phyloP scores from a whole-genome alignment of 2,113 vertebrate genomes.

The Chunga burmeisteri region DNA sequence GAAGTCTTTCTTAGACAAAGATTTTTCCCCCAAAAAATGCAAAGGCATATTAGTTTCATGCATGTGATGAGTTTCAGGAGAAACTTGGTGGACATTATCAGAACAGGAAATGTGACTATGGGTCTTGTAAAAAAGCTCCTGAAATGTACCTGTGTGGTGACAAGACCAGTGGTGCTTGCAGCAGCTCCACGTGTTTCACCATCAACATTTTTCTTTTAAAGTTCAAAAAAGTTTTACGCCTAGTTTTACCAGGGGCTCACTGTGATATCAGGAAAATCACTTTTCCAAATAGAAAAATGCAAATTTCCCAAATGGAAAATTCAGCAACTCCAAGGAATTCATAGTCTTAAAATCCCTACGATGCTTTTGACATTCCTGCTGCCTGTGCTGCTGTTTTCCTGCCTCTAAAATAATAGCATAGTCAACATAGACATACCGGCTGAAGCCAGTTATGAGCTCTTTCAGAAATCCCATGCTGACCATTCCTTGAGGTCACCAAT shows the following conservation, averaged over 20 bases:
- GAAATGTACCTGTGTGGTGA: rapidly evolving
- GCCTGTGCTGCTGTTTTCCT: background rate
- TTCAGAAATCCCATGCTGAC: background rate
- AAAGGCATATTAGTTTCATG: background rate
- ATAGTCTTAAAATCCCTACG: background rate
- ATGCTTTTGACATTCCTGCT: background rate
- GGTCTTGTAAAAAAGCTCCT: background rate
- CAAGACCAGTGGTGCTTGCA: background rate
- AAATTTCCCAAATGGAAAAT: background rate
- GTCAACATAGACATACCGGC: background rate
- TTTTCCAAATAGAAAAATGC: background rate
- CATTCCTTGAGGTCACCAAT: rapidly evolving
- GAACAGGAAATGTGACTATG: background rate
- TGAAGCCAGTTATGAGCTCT: background rate
- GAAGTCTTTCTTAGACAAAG: background rate
- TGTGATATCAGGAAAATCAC: background rate
- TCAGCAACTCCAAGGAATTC: background rate
- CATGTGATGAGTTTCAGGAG: background rate
- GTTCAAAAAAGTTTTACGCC: background rate
- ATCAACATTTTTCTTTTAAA: background rate
- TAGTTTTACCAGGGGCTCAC: background rate
- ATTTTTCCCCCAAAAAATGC: rapidly evolving
- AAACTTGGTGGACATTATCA: background rate
- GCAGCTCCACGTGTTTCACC: background rate
- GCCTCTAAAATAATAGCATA: background rate